Evolutionary conservation across 2,797 vertebrate genomes (phyloP), one percentile per base, ranked within the genome.

Genomic region (Siniperca undulata): DNA sequence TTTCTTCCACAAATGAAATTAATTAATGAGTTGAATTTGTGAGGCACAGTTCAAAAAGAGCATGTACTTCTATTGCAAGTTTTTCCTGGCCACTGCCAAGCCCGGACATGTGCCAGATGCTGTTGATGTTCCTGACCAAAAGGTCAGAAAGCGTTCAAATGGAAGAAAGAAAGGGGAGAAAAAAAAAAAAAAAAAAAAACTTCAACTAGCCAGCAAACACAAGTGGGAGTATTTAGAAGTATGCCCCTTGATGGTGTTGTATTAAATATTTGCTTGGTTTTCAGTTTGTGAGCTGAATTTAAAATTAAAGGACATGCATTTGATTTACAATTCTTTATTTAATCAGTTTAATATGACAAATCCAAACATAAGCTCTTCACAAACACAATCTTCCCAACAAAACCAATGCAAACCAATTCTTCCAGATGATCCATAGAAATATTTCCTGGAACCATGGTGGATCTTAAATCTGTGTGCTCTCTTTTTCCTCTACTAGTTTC

Each of bases 61-160:
- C 40, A 36, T 24, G 3, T 53, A 40, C 62, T 69, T 44, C 12
- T 52, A 12, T 22, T 36, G 40, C 27, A 30, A 22, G 12, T 77
- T 64, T 67, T 72, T 11, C 2, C 27, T 0, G 50, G 36, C 34
- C 12, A 50, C 19, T 16, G 68, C 22, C 52, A 40, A 17, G 17
- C 60, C 36, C 59, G 70, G 46, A 60, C 8, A 36, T 30, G 17
- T 53, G 27, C 53, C 74, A 55, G 60, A 74, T 60, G 70, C 59
- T 70, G 62, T 9, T 50, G 44, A 7, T 34, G 40, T 42, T 34
- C 16, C 27, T 0, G 4, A n/a, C 36, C 48, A 40, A 55, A 70
- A 74, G 10, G 70, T 70, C 70, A 8, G 46, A 78, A 53, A 61
- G 48, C 44, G 30, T 53, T 58, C 0, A 10, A 22, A 0, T 22